phyloP scores from a whole-genome alignment of 2,797 vertebrate species.

The Pempheris klunzingeri region DNA sequence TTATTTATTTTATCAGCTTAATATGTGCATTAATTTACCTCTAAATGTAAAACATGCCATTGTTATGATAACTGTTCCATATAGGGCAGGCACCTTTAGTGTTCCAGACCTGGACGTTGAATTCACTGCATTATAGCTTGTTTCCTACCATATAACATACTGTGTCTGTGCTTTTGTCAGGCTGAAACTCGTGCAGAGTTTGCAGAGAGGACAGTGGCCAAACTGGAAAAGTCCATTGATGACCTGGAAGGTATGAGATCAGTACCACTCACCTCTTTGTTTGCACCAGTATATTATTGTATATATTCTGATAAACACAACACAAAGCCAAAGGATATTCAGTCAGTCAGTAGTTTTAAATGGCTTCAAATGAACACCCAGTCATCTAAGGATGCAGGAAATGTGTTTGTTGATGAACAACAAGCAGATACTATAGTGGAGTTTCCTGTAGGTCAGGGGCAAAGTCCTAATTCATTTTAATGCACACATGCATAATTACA shows the following conservation, averaged over 20 bases:
- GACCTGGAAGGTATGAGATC: conserved; percentile 96
- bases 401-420: conserved; percentile 26
- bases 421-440: neutral
- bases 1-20: neutral
- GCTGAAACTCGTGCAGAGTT: conserved; percentile 99
- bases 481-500: conserved; percentile 26
- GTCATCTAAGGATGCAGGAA: neutral
- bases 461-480: conserved; percentile 6
- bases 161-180: conserved; percentile 76
- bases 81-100: neutral
- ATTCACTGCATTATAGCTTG: neutral
- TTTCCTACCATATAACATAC: conserved; percentile 13
- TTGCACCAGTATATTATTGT: conserved; percentile 4
- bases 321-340: neutral
- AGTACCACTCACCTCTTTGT: neutral
- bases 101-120: neutral
- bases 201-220: conserved; percentile 96
- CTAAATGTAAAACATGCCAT: neutral
- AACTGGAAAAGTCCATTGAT: conserved; percentile 98
- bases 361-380: neutral
- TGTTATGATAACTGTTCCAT: neutral
- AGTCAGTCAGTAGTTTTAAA: neutral
- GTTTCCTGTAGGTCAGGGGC: conserved; percentile 29
- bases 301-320: neutral
- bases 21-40: neutral